Conservation (phyloP, 1,140 invertebrate species). For the Lutraria rhynchaena region DNA sequence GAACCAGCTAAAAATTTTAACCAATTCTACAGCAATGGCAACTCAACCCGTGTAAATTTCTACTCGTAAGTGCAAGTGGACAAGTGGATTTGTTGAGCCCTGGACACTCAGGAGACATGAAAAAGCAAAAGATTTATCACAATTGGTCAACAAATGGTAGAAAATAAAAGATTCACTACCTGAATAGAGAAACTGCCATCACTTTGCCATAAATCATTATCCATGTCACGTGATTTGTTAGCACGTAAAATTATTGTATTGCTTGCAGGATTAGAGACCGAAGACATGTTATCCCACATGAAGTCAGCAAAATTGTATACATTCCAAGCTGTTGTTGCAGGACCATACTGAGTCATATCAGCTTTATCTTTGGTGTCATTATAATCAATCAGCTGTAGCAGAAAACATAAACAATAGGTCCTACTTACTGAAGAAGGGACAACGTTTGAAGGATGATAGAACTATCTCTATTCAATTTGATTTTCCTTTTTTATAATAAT, state of each 20-base stretch:
- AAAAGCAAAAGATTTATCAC: not conserved
- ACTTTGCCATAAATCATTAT: constrained; percentile 4
- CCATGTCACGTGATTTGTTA: not conserved
- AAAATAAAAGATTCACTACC: constrained; percentile 52
- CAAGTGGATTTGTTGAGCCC: no score
- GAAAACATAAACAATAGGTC: no score
- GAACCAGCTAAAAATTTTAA: no score
- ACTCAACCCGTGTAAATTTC: not conserved
- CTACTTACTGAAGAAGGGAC: no score
- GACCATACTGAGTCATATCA: constrained; percentile 53
- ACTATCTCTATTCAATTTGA: no score
- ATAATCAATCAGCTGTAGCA: constrained; percentile 73
- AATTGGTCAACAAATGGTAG: not conserved
- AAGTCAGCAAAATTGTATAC: constrained; percentile 67
- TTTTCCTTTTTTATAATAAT: no score
- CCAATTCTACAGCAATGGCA: no score
- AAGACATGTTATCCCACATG: constrained; percentile 59
- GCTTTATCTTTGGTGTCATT: constrained; percentile 74
- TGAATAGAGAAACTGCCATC: constrained; percentile 64
- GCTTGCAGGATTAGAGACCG: constrained; percentile 23
- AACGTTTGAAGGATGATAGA: no score
- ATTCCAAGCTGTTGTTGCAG: constrained; percentile 55
- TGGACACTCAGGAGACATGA: not conserved
- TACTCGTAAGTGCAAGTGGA: no score
- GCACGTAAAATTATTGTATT: constrained; percentile 48